Evolutionary conservation across 2,113 vertebrate genomes (phyloP).

Genomic region (Cinclus mexicanus): DNA sequence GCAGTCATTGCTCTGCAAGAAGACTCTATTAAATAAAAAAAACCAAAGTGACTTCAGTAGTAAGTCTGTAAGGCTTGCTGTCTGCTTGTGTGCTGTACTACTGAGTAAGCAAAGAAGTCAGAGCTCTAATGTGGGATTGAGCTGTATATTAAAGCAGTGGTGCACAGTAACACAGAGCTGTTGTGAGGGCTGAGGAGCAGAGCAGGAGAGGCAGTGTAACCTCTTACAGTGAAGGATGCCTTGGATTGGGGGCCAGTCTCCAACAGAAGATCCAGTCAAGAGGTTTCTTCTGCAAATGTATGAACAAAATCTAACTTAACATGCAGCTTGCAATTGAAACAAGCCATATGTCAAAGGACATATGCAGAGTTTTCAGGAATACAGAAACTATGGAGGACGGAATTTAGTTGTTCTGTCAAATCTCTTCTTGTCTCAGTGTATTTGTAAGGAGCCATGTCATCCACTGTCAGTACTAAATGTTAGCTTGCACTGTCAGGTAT

Average conservation of each 20-base stretch:
- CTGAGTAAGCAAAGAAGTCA: not conserved
- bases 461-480: not conserved
- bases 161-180: not conserved
- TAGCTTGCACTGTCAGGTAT: not conserved
- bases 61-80: not conserved
- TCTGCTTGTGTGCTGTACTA: not conserved
- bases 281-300: not conserved
- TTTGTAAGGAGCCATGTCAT: not conserved
- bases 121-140: not conserved
- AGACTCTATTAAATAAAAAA: not conserved
- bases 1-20: not conserved
- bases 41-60: not conserved
- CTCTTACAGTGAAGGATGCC: not conserved
- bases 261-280: not conserved
- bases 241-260: not conserved
- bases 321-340: not conserved
- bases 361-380: not conserved
- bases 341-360: not conserved
- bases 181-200: not conserved
- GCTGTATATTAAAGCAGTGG: fast-evolving
- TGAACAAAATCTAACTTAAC: not conserved
- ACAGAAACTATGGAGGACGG: not conserved
- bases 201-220: not conserved
- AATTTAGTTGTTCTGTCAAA: not conserved
- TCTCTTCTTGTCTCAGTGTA: not conserved